Base-by-base conservation (phyloP, 1,140 invertebrate species). In the Drosophila ohnishii region DNA sequence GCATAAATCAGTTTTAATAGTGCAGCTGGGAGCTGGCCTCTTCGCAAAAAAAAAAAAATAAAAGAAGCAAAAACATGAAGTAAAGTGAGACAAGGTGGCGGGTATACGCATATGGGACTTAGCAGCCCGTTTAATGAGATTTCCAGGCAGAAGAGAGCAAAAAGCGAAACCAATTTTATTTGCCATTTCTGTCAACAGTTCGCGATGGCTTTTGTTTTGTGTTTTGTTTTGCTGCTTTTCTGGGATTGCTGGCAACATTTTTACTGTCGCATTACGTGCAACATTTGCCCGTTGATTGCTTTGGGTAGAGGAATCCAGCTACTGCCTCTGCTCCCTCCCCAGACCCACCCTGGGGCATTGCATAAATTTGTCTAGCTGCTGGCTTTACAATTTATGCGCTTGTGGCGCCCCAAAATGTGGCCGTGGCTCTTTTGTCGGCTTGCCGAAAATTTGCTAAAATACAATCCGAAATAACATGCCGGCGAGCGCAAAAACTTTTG, bases 361-460 rank as follows among this genome's bases (percentile, higher is more conserved):
- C 73, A 85, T 86, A 85, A 85, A 85, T 85, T 85, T 85, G 51
- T 80, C 86, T 76, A 65, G 79, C 22, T 77, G 67, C 53, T 80
- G 67, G 67, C 76, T 87, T 71, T 80, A 78, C 84, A 88, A 84
- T 88, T 88, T 83, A 87, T 88, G 80, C 77, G 55, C 77, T 73
- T 66, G 61, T 59, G 74, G 74, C 76, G 66, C 56, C 74, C 64
- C 83, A 77, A 86, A 85, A 77, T 63, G 78, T 75, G 78, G 70
- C 75, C 66, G 51, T 55, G 76, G 73, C 63, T 44, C 69, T 69
- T 79, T 88, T 83, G 67, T 80, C 72, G 73, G 79, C 77, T 71
- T 78, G 85, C 80, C 62, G 84, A 88, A 88, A 88, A 88, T 88
- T 88, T 88, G 84, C 76, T 89, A 80, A 88, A 88, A 84, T 80